A percentile compares a stretch with the other conserved stretches of the same genome.
phyloP scores from a whole-genome alignment of 2,888 invertebrate genomes.

The Drosophila monieri region DNA sequence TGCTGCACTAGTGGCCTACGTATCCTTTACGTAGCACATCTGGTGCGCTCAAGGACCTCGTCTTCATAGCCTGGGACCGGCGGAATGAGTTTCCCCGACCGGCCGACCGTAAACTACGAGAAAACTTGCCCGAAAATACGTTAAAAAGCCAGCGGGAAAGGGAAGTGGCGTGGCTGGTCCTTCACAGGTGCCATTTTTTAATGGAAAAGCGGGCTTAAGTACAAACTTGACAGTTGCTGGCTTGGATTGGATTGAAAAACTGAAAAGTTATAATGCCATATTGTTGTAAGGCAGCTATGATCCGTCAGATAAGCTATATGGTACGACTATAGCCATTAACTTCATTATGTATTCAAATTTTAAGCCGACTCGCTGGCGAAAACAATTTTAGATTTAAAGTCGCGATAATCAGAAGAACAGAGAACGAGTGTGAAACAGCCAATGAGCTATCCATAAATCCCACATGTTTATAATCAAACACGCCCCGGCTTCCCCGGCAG shows the following conservation, averaged over 20 bases:
- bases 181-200: slow-evolving; percentile 48
- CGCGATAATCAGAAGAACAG: slow-evolving; percentile 48
- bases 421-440: slow-evolving; percentile 45
- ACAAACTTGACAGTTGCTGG: slow-evolving; percentile 29
- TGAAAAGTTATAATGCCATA: slow-evolving; percentile 9
- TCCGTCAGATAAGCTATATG: slow-evolving; percentile 17
- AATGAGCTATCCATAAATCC: slow-evolving; percentile 76
- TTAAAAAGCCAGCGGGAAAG: slow-evolving; percentile 51
- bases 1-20: slow-evolving; percentile 22
- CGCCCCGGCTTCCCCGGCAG: slow-evolving; percentile 41
- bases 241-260: slow-evolving; percentile 48
- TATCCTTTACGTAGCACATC: slow-evolving; percentile 32
- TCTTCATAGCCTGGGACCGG: slow-evolving; percentile 20
- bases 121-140: slow-evolving; percentile 62
- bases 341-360: slow-evolving; percentile 61
- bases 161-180: not conserved
- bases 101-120: slow-evolving; percentile 60
- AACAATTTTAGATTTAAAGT: slow-evolving; percentile 55
- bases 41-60: slow-evolving; percentile 35
- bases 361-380: slow-evolving; percentile 53
- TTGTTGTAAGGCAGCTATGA: slow-evolving; percentile 19
- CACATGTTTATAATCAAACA: slow-evolving; percentile 80
- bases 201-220: slow-evolving; percentile 15
- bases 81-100: slow-evolving; percentile 43
- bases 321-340: slow-evolving; percentile 28